These are phyloP conservation scores for Chalcosyrphus nemorum DNA, from an alignment of 2,888 invertebrate genomes.

Conservation along the genomic window DNA sequence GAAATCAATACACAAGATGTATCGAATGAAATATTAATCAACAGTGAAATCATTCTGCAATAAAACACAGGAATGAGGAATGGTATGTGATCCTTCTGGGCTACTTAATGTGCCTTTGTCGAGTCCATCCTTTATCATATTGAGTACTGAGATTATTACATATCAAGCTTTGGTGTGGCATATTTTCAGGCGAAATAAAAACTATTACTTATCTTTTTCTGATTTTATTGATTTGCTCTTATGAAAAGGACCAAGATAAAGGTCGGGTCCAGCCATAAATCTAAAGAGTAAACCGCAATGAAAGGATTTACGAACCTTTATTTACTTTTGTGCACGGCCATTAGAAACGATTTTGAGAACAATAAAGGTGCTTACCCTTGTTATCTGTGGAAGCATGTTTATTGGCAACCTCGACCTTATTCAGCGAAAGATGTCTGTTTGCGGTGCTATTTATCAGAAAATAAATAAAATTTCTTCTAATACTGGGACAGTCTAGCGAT, in stretches of 20 bases:
- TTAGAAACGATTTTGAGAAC: constrained; percentile 25
- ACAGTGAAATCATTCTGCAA: not conserved
- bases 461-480: not conserved
- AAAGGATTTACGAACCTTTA: constrained; percentile 11
- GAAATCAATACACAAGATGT: constrained; percentile 5
- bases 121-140: not conserved
- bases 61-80: not conserved
- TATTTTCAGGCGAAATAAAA: not conserved
- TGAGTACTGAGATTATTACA: not conserved
- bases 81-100: not conserved
- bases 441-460: not conserved
- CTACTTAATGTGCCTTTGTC: not conserved
- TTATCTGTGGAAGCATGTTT: constrained; percentile 18
- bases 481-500: not conserved
- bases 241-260: not conserved
- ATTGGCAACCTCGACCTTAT: constrained; percentile 4
- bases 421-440: not conserved
- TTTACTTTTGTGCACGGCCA: constrained; percentile 21
- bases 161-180: too few species aligned
- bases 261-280: constrained; percentile 23
- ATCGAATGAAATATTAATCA: constrained; percentile 7
- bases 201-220: constrained; percentile 13
- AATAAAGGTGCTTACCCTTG: constrained; percentile 43
- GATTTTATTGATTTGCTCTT: not conserved
- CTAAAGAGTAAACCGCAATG: constrained; percentile 2